Evolutionary conservation across 2,888 invertebrate genomes (phyloP).

Genomic region (Philereme vetulata): DNA sequence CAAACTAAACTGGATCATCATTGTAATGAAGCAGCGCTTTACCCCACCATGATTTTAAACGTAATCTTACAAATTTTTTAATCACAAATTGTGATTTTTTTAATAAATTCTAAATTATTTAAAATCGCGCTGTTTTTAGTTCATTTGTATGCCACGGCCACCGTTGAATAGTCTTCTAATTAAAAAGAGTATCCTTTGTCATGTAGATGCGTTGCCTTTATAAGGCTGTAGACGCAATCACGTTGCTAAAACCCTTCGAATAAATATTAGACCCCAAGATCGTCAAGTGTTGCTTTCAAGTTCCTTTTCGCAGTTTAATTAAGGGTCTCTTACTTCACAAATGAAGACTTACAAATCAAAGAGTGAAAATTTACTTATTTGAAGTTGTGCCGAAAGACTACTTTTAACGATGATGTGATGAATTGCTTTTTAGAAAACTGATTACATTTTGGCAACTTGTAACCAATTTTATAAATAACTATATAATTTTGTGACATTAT

Average conservation of each 20-base stretch:
- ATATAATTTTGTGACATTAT: too few relatives aligned
- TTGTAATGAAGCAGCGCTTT: too few relatives aligned
- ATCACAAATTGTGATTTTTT: slow-evolving; percentile 1
- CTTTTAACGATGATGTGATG: slow-evolving; percentile 1
- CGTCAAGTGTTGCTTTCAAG: slow-evolving; percentile 41
- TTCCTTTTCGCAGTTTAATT: slow-evolving; percentile 53
- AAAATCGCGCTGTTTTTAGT: slow-evolving; percentile 45
- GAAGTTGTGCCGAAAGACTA: slow-evolving; percentile 6
- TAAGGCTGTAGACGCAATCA: slow-evolving; percentile 53
- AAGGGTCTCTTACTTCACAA: slow-evolving; percentile 40
- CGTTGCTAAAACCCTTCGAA: slow-evolving; percentile 57
- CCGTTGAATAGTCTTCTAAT: slow-evolving; percentile 70
- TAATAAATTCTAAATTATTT: slow-evolving; percentile 13
- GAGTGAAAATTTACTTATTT: slow-evolving; percentile 31
- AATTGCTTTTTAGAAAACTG: not conserved
- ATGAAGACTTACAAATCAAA: slow-evolving; percentile 43
- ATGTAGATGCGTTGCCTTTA: slow-evolving; percentile 63
- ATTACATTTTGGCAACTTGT: not conserved
- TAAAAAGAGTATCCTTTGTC: slow-evolving; percentile 74
- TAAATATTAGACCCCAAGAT: slow-evolving; percentile 53
- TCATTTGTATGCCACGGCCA: slow-evolving; percentile 69
- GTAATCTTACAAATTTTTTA: too few relatives aligned
- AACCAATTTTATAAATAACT: too few relatives aligned
- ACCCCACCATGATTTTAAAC: too few relatives aligned
- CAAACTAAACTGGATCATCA: too few relatives aligned